phyloP scores from a whole-genome alignment of 2,113 vertebrate species.

The Apodemus speciosus region DNA sequence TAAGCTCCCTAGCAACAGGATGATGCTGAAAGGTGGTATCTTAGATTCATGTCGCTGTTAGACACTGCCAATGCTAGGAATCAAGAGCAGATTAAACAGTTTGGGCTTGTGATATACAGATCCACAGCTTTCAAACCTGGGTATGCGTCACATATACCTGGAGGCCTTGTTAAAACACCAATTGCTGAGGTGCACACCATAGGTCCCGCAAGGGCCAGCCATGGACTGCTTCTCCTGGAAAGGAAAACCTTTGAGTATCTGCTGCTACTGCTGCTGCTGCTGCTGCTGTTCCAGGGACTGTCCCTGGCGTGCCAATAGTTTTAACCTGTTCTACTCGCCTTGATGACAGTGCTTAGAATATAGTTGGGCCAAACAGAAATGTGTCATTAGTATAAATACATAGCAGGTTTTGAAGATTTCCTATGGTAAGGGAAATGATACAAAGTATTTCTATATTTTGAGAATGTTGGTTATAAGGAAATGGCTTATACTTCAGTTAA shows the following conservation, averaged over 20 bases:
- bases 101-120: background rate
- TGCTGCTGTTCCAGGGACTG: background rate
- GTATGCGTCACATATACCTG: background rate
- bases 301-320: background rate
- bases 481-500: background rate
- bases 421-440: background rate
- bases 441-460: background rate
- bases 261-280: background rate
- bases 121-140: background rate
- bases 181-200: no score
- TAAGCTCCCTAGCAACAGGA: constrained; percentile 45
- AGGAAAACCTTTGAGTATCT: background rate
- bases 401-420: background rate
- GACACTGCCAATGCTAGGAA: background rate
- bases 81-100: background rate
- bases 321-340: background rate
- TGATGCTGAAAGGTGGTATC: constrained; percentile 1
- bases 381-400: background rate
- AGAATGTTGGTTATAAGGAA: background rate
- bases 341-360: background rate
- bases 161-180: background rate
- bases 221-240: background rate
- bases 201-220: background rate
- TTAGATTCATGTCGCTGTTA: background rate
- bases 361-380: background rate